phyloP scores from a whole-genome alignment of 2,888 invertebrate species.

The Polydrusus tereticollis region DNA sequence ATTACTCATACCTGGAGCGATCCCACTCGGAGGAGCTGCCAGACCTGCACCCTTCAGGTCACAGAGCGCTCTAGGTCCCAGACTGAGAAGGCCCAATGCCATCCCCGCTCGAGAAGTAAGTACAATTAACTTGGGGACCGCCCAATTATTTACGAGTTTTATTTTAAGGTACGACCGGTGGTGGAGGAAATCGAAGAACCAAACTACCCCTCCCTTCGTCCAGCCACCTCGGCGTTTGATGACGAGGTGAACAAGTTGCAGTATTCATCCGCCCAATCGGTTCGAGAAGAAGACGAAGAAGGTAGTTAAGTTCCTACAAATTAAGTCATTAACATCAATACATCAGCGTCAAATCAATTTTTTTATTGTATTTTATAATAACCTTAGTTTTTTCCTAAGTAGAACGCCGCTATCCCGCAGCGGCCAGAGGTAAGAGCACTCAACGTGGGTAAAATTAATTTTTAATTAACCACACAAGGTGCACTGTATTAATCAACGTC shows the following conservation, averaged over 20 bases:
- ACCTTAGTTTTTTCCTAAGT: background rate
- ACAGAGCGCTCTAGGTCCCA: constrained; percentile 17
- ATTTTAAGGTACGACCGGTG: constrained; percentile 45
- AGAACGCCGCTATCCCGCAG: background rate
- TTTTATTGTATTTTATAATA: background rate
- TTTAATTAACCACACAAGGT: too few species aligned
- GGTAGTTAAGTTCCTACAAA: too few species aligned
- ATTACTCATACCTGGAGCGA: constrained; percentile 47
- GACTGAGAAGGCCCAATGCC: constrained; percentile 41
- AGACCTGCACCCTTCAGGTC: constrained; percentile 28
- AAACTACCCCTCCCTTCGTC: constrained; percentile 39
- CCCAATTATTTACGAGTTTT: background rate
- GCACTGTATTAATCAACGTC: too few species aligned
- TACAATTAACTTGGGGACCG: too few species aligned
- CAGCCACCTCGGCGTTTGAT: constrained; percentile 42
- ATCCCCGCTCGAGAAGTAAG: constrained; percentile 43
- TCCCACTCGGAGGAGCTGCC: constrained; percentile 21
- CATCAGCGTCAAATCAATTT: too few species aligned
- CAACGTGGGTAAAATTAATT: too few species aligned
- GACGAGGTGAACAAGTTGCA: constrained; percentile 49
- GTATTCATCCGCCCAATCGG: constrained; percentile 24
- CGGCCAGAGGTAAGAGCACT: constrained; percentile 1
- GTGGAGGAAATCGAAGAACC: constrained; percentile 48
- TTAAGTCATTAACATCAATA: too few species aligned
- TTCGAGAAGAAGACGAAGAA: constrained; percentile 43